A percentile compares a stretch with the other conserved stretches of the same genome.
Evolutionary conservation across 2,888 invertebrate species (phyloP).

Genomic region (Leptogaster cylindrica): DNA sequence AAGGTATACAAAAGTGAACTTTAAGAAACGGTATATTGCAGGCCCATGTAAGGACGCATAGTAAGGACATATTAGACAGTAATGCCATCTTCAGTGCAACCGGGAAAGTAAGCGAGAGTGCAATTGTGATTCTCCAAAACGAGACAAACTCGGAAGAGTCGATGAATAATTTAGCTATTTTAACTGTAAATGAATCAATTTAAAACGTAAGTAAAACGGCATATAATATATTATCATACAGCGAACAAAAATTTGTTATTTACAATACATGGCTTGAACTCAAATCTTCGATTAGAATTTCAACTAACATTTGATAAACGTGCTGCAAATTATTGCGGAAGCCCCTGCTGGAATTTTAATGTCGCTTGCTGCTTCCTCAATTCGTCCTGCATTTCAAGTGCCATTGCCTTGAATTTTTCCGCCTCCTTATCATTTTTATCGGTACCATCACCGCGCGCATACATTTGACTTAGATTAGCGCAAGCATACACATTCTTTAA

Average conservation of each 20-base stretch:
- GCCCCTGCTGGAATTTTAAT: slow-evolving; percentile 66
- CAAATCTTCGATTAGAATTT: too few relatives aligned
- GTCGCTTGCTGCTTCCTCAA: slow-evolving; percentile 65
- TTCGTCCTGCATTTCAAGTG: slow-evolving; percentile 74
- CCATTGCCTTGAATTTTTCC: slow-evolving; percentile 74
- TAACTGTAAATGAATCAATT: not conserved
- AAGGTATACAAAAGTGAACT: not conserved
- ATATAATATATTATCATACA: not conserved
- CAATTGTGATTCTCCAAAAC: slow-evolving; percentile 10
- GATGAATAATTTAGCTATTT: not conserved
- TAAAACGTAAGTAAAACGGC: not conserved
- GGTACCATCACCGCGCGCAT: slow-evolving; percentile 82
- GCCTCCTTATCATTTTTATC: slow-evolving; percentile 74
- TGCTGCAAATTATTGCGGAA: slow-evolving; percentile 2
- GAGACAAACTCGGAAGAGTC: not conserved
- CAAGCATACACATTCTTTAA: slow-evolving; percentile 86
- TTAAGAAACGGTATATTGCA: not conserved
- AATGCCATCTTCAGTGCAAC: not conserved
- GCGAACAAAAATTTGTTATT: slow-evolving; percentile 1
- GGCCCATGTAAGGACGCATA: slow-evolving; percentile 4
- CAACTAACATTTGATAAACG: not conserved
- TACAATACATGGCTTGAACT: not conserved
- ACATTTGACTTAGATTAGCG: slow-evolving; percentile 88
- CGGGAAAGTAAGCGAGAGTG: not conserved
- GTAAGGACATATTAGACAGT: not conserved